A percentile compares a stretch with the other conserved stretches of the same genome.
Conservation (phyloP, 2,888 invertebrate genomes). For the Ormyrus rosae region DNA sequence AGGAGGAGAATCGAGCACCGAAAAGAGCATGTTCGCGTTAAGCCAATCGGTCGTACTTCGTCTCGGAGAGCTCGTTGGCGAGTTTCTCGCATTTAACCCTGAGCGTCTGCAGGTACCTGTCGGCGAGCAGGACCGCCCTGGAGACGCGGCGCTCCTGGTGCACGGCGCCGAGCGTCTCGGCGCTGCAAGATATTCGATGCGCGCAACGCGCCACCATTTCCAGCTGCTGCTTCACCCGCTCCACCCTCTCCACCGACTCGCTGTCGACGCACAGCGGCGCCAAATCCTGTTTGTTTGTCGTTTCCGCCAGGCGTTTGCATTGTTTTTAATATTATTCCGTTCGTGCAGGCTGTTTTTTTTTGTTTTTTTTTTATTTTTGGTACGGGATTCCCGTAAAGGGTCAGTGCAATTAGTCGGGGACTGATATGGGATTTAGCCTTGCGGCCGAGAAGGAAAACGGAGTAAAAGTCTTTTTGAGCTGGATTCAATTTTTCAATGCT, state of each 20-base stretch:
- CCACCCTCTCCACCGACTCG: slow-evolving; percentile 72
- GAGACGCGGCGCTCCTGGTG: slow-evolving; percentile 71
- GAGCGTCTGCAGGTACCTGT: slow-evolving; percentile 69
- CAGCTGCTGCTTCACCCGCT: slow-evolving; percentile 68
- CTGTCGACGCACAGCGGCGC: slow-evolving; percentile 71
- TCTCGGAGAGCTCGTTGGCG: slow-evolving; percentile 68
- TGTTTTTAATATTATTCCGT: too few relatives aligned
- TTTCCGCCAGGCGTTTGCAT: too few relatives aligned
- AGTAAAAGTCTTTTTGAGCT: too few relatives aligned
- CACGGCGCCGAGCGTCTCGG: slow-evolving; percentile 72
- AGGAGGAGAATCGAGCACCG: slow-evolving; percentile 24
- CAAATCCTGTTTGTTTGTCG: slow-evolving; percentile 64
- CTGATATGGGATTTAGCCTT: too few relatives aligned
- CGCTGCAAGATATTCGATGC: slow-evolving; percentile 69
- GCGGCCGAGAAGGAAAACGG: too few relatives aligned
- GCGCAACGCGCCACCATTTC: slow-evolving; percentile 71
- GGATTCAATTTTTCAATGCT: too few relatives aligned
- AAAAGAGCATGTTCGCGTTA: slow-evolving; percentile 9
- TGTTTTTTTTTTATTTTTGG: too few relatives aligned
- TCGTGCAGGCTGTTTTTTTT: too few relatives aligned
- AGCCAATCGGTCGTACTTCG: slow-evolving; percentile 64
- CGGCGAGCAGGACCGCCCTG: slow-evolving; percentile 68
- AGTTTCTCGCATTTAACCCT: slow-evolving; percentile 70
- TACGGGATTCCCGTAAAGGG: too few relatives aligned
- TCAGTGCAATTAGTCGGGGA: too few relatives aligned